phyloP scores from a whole-genome alignment of 2,113 vertebrate species.

The Nothoprocta pentlandii region DNA sequence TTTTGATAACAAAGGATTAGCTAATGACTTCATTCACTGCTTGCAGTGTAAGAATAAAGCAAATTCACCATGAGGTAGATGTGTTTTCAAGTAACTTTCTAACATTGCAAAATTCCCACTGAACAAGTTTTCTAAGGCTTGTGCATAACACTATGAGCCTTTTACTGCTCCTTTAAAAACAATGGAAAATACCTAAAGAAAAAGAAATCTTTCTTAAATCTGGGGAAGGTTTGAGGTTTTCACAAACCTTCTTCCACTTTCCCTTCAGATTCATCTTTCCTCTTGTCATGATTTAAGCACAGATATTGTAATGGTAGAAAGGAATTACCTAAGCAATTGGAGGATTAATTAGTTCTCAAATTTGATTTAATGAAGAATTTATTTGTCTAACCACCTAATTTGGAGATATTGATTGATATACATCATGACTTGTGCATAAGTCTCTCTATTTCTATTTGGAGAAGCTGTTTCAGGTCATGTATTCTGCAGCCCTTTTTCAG shows the following conservation, averaged over 20 bases:
- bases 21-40: background rate
- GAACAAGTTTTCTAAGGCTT: background rate
- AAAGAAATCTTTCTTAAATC: background rate
- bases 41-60: background rate
- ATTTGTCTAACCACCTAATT: background rate
- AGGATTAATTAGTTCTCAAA: background rate
- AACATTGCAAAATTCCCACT: background rate
- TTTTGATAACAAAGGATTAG: background rate
- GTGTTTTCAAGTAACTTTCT: background rate
- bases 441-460: background rate
- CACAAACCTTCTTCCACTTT: background rate
- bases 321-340: background rate
- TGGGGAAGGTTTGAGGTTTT: background rate
- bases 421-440: background rate
- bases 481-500: background rate
- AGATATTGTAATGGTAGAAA: background rate
- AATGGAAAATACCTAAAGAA: background rate
- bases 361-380: background rate
- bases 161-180: background rate
- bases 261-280: background rate
- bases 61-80: background rate
- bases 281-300: background rate
- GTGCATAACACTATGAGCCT: background rate
- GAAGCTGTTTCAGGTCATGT: background rate
- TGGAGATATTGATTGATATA: background rate